Percentiles rank a stretch among this genome's conserved stretches.
Conservation (phyloP, 1,140 invertebrate genomes). For the Sitobion miscanthi region DNA sequence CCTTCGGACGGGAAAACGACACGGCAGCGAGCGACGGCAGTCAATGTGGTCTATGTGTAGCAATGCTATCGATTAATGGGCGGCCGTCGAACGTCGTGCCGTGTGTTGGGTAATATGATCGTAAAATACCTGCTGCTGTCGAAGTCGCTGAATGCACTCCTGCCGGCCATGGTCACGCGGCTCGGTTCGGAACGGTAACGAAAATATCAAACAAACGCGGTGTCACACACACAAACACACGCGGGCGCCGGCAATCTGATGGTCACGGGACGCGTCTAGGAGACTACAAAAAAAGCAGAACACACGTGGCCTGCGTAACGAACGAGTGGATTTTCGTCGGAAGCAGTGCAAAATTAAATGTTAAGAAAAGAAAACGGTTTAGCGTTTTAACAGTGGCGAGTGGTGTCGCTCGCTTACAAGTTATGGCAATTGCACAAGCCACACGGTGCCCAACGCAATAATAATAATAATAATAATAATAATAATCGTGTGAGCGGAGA, state of each 20-base stretch:
- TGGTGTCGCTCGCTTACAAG: neutral
- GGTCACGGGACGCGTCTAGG: neutral
- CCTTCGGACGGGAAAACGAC: neutral
- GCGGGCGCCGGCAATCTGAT: neutral
- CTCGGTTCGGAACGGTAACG: neutral
- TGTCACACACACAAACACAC: neutral
- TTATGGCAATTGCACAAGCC: neutral
- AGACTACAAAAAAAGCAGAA: neutral
- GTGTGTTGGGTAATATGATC: neutral
- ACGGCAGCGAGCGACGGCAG: neutral
- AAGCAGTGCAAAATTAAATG: neutral
- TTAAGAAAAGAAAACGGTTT: neutral
- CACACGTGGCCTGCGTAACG: neutral
- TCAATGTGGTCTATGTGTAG: neutral
- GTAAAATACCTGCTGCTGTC: constrained; percentile 28
- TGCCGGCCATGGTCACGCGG: constrained; percentile 30
- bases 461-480: neutral
- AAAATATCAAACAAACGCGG: neutral
- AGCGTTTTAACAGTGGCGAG: neutral
- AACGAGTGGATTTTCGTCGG: neutral
- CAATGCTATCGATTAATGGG: neutral
- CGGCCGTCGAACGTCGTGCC: neutral
- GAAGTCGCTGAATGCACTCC: constrained; percentile 35
- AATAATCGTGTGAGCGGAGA: constrained; percentile 7
- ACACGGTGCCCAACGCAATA: neutral